Evolutionary conservation across 2,797 vertebrate genomes (phyloP).

Genomic region (Clarias pachynema): DNA sequence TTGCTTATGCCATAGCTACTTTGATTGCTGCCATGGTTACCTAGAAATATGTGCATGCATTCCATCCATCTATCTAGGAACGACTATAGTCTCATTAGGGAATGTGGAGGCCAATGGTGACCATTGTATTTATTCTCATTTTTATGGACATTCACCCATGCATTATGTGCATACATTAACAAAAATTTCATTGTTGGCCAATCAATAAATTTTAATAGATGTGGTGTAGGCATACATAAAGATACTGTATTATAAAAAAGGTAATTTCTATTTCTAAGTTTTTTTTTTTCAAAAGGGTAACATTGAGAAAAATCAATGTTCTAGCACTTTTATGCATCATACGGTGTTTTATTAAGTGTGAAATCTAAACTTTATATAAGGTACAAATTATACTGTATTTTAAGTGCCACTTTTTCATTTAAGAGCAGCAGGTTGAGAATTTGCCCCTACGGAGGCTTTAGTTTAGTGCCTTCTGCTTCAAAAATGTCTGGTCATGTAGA

Average conservation of each 20-base stretch:
- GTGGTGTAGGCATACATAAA: not conserved
- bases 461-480: not conserved
- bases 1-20: not conserved
- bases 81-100: no score
- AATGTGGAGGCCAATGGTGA: no score
- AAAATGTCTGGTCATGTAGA: constrained; percentile 24
- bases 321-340: not conserved
- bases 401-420: not conserved
- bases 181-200: not conserved
- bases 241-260: not conserved
- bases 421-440: no score
- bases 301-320: not conserved
- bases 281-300: not conserved
- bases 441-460: not conserved
- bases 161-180: not conserved
- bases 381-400: not conserved
- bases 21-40: not conserved
- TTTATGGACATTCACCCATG: no score
- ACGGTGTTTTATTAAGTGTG: not conserved
- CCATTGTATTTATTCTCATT: no score
- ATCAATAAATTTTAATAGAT: not conserved
- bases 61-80: no score
- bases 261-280: not conserved
- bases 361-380: not conserved
- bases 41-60: no score